Conservation (phyloP, 2,888 invertebrate species). For the Acanthosoma haemorrhoidale region DNA sequence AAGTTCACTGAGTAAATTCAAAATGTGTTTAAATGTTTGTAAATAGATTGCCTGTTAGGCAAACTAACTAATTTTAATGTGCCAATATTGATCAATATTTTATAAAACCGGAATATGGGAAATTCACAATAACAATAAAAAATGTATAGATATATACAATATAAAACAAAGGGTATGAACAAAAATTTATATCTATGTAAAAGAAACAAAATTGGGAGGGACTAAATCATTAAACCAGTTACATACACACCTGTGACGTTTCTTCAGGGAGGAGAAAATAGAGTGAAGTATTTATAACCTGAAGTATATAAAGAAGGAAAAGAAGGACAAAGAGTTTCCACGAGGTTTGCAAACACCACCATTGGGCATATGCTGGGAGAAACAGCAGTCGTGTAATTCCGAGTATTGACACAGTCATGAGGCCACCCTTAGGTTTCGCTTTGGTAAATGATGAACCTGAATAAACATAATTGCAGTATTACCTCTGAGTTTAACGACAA, state of each 20-base stretch:
- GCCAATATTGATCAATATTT: too few species aligned
- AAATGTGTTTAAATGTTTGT: too few species aligned
- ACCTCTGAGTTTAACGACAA: background rate
- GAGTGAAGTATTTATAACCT: conserved; percentile 58
- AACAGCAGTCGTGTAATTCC: conserved; percentile 76
- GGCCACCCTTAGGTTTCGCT: conserved; percentile 88
- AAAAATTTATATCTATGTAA: background rate
- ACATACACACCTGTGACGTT: conserved; percentile 50
- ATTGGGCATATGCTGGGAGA: conserved; percentile 75
- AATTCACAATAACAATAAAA: background rate
- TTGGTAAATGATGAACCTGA: conserved; percentile 91
- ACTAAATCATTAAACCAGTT: background rate
- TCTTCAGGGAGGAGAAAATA: conserved; percentile 48
- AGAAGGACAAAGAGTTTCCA: conserved; percentile 66
- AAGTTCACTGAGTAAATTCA: too few species aligned
- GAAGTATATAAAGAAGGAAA: conserved; percentile 69
- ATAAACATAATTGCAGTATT: conserved; percentile 12
- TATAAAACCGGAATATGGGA: background rate
- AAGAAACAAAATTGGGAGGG: background rate
- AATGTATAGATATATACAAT: background rate
- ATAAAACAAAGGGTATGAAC: background rate
- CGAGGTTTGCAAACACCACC: conserved; percentile 90
- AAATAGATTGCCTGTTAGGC: too few species aligned
- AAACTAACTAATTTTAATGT: too few species aligned
- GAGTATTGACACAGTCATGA: conserved; percentile 75